Evolutionary conservation across 2,797 vertebrate species (phyloP).

Genomic region (Ibycter americanus): DNA sequence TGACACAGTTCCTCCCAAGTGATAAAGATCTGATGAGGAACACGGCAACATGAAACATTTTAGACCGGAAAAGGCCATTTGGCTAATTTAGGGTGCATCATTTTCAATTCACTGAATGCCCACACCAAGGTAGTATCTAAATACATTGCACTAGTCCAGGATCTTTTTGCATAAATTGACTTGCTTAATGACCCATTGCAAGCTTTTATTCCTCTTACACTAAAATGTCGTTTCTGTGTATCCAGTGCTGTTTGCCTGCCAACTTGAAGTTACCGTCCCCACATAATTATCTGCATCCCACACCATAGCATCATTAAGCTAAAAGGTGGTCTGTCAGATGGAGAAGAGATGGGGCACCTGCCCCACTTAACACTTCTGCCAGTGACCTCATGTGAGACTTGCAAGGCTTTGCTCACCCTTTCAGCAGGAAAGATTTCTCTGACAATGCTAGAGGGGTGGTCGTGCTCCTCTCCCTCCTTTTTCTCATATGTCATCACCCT

Average conservation of each 20-base stretch:
- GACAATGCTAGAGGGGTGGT: no score
- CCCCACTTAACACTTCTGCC: not conserved
- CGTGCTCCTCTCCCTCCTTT: not conserved
- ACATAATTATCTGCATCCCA: not conserved
- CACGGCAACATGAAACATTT: not conserved
- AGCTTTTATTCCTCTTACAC: not conserved
- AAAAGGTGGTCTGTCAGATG: not conserved
- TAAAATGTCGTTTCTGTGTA: not conserved
- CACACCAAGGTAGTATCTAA: not conserved
- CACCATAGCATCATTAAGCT: not conserved
- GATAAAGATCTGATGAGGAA: not conserved
- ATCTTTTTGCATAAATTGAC: not conserved
- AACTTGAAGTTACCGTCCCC: not conserved
- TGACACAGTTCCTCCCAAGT: not conserved
- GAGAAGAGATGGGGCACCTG: not conserved
- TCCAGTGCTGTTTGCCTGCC: not conserved
- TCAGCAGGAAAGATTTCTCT: not conserved
- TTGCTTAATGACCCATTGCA: not conserved
- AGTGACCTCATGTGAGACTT: not conserved
- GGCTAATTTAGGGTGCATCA: not conserved
- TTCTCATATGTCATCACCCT: not conserved
- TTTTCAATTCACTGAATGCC: not conserved
- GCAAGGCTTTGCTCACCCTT: not conserved
- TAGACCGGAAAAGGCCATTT: not conserved
- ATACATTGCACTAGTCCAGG: not conserved